Base-by-base conservation (phyloP, 1,140 invertebrate genomes). In the Tribolium castaneum region DNA sequence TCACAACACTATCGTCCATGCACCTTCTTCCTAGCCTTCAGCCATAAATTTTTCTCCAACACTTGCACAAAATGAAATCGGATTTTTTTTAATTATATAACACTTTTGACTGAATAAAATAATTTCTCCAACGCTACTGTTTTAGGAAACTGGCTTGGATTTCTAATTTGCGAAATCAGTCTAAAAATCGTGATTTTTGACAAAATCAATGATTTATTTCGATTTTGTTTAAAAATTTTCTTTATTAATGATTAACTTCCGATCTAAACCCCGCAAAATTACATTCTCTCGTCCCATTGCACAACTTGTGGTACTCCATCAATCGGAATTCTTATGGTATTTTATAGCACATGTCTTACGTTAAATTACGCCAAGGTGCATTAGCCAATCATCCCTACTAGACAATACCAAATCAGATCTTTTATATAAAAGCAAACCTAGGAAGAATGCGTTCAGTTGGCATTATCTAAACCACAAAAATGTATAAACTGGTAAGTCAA, bases 261-360 rank as follows among this genome's bases (percentile, higher is more conserved):
- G 22, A 22, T 59, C n/a, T 59, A n/a, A 6, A 59, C 1, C 19
- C 25, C 19, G n/a, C 4, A 19, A 22, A 12, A 22, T 59, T 10
- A n/a, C 54, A 22, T 25, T 59, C 16, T 19, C 14, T 59, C 6
- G 22, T 30, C 25, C 10, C 30, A 59, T 59, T 59, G 54, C 54
- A 12, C 19, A 59, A 59, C 22, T 25, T 3, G 22, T 25, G 14
- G 54, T 59, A 30, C 54, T 59, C 30, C 25, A 59, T 59, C 54
- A 59, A 59, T 19, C 22, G 54, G 54, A 59, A 59, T 59, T 6
- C 19, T 7, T 59, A 19, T 5, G 5, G 54, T 59, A 59, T 25
- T 59, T 59, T 59, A 59, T 59, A 30, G 54, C 54, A 59, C 54
- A 59, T 59, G 54, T 59, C 54, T 19, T 25, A 59, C 54, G 54